Evolutionary conservation across 2,797 vertebrate genomes (phyloP), one percentile per base, ranked within the genome.

Genomic region (Centropyge bicolor): DNA sequence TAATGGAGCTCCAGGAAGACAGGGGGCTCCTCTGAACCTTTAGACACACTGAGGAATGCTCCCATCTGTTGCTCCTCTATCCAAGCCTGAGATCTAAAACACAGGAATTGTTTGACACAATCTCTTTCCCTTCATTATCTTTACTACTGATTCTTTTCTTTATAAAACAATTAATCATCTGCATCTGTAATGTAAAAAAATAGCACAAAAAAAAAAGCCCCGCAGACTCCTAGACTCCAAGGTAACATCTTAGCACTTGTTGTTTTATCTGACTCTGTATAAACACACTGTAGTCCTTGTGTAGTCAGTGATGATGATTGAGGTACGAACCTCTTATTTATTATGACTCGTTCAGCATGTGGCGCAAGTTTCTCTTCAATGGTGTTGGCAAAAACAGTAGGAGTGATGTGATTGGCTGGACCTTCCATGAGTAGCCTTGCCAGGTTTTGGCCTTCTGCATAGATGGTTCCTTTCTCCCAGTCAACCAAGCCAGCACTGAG

Each of bases 1-100:
- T 99, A 99, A 87, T 98, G 97, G 24, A 99, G 84, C 91, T 99
- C 98, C 90, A 99, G 86, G 90, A 99, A 98, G 83, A 99, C 86
- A 2, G 98, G 98, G 17, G 97, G 96, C 87, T 99, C 98, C 3
- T 97, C 96, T 0, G 98, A 99, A 40, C 98, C 98, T 95, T 95
- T 97, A 10, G 98, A 95, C 43, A 99, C 98, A 43, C 98, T 99
- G 52, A 99, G 93, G 91, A 99, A 99, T 0, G 98, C 98, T 76
- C 97, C 97, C 98, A 99, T 99, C 74, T 96, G 90, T 66, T 99
- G 96, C 38, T 96, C 92, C 86, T 97, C 95, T 67, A 99, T 99
- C 98, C 98, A 99, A 45, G 93, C 91, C 83, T 96, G 95, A 0
- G 95, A 87, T 88, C 97, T 99, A 0, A 67, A 52, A 69, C 16